Conservation (phyloP, 2,888 invertebrate genomes). For the Leucophenga montana region DNA sequence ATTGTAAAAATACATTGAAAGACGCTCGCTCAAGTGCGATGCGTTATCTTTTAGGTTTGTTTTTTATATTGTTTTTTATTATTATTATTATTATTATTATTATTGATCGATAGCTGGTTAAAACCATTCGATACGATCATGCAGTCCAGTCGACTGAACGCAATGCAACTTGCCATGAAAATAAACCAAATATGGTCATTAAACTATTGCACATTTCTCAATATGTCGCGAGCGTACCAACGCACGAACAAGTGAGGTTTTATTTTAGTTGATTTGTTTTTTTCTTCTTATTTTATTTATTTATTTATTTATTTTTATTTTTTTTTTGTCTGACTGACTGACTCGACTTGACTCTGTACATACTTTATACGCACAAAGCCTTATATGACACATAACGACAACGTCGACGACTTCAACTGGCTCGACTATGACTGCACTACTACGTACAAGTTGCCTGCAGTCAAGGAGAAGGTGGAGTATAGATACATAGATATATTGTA, state of each 20-base stretch:
- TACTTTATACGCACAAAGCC: constrained; percentile 65
- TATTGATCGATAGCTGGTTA: constrained; percentile 51
- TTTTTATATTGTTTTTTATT: constrained; percentile 29
- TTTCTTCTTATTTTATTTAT: constrained; percentile 21
- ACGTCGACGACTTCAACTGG: constrained; percentile 11
- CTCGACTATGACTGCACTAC: constrained; percentile 6
- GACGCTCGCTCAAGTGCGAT: constrained; percentile 20
- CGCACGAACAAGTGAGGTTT: constrained; percentile 48
- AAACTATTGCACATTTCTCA: constrained; percentile 73
- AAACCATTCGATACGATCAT: constrained; percentile 35
- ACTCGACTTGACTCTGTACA: constrained; percentile 21
- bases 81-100: constrained; percentile 31
- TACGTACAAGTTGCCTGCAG: constrained; percentile 1
- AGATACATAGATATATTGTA: neutral
- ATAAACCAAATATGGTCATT: constrained; percentile 71
- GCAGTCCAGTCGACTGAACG: constrained; percentile 48
- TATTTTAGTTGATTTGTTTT: constrained; percentile 47
- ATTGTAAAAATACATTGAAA: no score
- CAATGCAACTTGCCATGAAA: constrained; percentile 72
- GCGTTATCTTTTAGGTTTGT: constrained; percentile 17
- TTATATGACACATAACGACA: constrained; percentile 56
- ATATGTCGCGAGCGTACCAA: constrained; percentile 66
- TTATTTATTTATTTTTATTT: constrained; percentile 35
- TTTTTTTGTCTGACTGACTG: constrained; percentile 42
- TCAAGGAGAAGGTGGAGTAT: constrained; percentile 24